Base-by-base conservation (phyloP, 2,888 invertebrate genomes). In the Branchipolynoe longqiensis region DNA sequence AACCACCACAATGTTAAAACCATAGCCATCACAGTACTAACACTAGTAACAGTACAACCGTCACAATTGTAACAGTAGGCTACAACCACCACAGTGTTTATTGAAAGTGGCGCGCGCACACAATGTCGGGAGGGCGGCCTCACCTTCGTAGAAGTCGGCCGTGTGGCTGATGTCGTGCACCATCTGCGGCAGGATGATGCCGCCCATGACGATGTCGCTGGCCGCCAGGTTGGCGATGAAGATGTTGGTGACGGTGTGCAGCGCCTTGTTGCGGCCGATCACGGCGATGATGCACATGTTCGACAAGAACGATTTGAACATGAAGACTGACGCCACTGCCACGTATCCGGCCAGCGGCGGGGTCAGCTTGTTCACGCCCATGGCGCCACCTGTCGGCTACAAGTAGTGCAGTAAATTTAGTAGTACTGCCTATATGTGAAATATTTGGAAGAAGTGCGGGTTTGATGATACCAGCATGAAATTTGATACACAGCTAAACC, bases 141-240 rank as follows among this genome's bases (percentile, higher is more conserved):
- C 12, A 92, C 92, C 90, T 90, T 91, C 91, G 82, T 89, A 86
- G 84, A 88, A 92, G 18, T 88, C 84, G 4, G 86, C 89, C 1
- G 87, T 62, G 82, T 92, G 92, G 1, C 91, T 89, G 8, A 91
- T 87, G 81, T 92, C 91, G 82, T 92, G 92, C 0, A 92, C 87
- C 48, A 89, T 90, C 84, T 91, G 91, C 0, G 92, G 92, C 78
- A 92, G 84, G 25, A 87, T 90, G 58, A 91, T 85, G 0, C 89
- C 90, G 6, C 89, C 90, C 73, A 92, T 84, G 25, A 92, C n/a
- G 38, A 91, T 89, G 86, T 92, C 92, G 58, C 90, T 90, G 40
- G 90, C 62, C 22, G 92, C 89, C 31, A 92, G 86, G 86, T 91
- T 92, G 81, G 90, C 88, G 41, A 92, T 90, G 38, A 92, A 87